Conservation (phyloP, 2,888 invertebrate genomes). For the Hyalella azteca region DNA sequence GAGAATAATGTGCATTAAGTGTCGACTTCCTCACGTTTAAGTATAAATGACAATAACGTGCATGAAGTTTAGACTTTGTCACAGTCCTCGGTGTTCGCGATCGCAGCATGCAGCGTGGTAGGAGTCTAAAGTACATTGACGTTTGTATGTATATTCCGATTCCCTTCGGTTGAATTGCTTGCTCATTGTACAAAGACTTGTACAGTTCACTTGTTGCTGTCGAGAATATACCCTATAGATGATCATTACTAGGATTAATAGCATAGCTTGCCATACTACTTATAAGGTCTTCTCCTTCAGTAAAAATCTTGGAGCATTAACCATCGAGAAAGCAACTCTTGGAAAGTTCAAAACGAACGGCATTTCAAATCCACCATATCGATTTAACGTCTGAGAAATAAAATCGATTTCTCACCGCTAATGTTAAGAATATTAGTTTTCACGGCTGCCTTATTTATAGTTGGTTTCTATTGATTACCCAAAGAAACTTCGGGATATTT, state of each 20-base stretch:
- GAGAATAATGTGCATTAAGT: too few species aligned
- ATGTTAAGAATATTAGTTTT: neutral
- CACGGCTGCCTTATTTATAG: neutral
- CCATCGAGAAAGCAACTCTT: neutral
- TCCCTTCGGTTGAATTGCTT: too few species aligned
- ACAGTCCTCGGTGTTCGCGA: too few species aligned
- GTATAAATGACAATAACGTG: too few species aligned
- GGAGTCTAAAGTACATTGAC: too few species aligned
- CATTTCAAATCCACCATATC: neutral
- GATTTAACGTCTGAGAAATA: neutral
- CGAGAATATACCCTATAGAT: constrained; percentile 26
- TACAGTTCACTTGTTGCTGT: constrained; percentile 15
- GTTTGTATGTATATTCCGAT: too few species aligned
- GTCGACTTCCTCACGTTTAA: too few species aligned
- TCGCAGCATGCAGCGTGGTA: too few species aligned
- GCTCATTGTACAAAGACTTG: constrained; percentile 29
- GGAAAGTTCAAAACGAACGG: constrained; percentile 8
- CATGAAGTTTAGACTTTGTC: too few species aligned
- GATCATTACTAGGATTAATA: constrained; percentile 20
- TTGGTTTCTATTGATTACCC: neutral
- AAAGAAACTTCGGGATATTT: neutral
- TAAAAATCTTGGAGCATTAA: neutral
- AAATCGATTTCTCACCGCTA: neutral
- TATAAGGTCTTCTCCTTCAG: neutral
- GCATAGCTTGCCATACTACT: constrained; percentile 25